Conservation (phyloP, 1,140 invertebrate species). For the Piezodorus guildinii region DNA sequence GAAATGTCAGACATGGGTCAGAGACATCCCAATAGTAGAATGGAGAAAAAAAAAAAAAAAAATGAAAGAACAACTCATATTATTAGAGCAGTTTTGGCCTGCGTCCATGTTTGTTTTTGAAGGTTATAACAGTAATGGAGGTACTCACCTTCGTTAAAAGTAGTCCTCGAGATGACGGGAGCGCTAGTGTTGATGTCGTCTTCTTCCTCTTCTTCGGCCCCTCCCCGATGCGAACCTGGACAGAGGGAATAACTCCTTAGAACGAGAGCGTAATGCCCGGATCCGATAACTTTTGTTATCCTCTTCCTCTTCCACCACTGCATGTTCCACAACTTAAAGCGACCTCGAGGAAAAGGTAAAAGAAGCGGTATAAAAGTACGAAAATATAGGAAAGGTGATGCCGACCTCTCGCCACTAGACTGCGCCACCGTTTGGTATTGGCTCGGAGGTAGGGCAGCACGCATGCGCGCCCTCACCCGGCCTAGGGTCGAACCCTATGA, state of each 20-base stretch:
- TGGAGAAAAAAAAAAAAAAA: too few species aligned
- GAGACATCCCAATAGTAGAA: too few species aligned
- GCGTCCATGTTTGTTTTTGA: not conserved
- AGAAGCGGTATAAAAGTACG: not conserved
- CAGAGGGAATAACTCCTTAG: conserved; percentile 19
- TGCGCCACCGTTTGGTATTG: not conserved
- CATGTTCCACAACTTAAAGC: conserved; percentile 18
- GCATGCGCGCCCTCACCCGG: not conserved
- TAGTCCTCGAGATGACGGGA: conserved; percentile 17
- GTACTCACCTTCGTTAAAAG: conserved; percentile 27
- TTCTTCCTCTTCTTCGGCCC: conserved; percentile 15
- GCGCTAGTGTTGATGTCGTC: not conserved
- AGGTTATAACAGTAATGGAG: conserved; percentile 1
- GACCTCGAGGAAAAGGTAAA: not conserved
- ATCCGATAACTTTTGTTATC: conserved; percentile 28
- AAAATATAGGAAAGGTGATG: not conserved
- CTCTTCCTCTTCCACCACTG: conserved; percentile 28
- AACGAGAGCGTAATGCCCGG: conserved; percentile 27
- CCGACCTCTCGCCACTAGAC: not conserved
- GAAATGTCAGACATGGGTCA: too few species aligned
- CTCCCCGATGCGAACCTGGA: conserved; percentile 16
- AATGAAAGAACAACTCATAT: too few species aligned
- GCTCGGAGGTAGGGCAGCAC: not conserved
- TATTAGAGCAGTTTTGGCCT: too few species aligned
- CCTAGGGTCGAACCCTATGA: not conserved